Evolutionary conservation across 2,113 vertebrate species (phyloP).

Genomic region (Motacilla alba): DNA sequence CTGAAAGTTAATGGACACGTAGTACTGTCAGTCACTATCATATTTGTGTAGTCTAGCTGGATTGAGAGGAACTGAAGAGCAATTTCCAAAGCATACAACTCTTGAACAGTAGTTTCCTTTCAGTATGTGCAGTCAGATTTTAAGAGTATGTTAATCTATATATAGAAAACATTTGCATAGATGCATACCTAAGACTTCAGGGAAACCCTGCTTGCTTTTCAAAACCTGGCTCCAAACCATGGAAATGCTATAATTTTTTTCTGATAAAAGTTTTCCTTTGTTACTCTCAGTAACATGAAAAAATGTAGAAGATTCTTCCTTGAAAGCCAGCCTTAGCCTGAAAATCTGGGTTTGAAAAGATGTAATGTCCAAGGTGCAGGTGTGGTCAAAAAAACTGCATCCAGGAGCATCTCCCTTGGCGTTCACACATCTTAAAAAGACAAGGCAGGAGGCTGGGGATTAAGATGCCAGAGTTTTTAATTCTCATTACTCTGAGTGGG

Average conservation of each 20-base stretch:
- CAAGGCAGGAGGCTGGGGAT: neutral
- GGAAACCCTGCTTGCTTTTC: neutral
- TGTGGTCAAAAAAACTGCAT: neutral
- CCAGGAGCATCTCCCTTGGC: neutral
- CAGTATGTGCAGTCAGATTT: neutral
- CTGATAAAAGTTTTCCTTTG: neutral
- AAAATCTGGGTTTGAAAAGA: neutral
- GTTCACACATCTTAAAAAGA: neutral
- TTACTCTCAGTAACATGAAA: neutral
- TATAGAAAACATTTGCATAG: neutral
- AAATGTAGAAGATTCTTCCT: neutral
- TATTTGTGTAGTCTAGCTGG: neutral
- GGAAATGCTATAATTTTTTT: neutral
- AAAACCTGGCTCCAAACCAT: neutral
- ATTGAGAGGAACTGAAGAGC: neutral
- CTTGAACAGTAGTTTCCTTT: neutral
- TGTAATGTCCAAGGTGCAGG: neutral
- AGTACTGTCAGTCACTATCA: neutral
- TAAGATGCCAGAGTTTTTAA: neutral
- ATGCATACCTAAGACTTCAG: conserved; percentile 12
- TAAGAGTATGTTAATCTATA: neutral
- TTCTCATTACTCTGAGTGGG: conserved; percentile 28
- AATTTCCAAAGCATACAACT: neutral
- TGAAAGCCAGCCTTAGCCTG: neutral
- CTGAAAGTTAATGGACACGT: neutral